Percentiles rank a stretch among this genome's conserved stretches.
These are phyloP conservation scores for Euproctis similis DNA, from an alignment of 2,888 invertebrate species.

Conservation along the genomic window DNA sequence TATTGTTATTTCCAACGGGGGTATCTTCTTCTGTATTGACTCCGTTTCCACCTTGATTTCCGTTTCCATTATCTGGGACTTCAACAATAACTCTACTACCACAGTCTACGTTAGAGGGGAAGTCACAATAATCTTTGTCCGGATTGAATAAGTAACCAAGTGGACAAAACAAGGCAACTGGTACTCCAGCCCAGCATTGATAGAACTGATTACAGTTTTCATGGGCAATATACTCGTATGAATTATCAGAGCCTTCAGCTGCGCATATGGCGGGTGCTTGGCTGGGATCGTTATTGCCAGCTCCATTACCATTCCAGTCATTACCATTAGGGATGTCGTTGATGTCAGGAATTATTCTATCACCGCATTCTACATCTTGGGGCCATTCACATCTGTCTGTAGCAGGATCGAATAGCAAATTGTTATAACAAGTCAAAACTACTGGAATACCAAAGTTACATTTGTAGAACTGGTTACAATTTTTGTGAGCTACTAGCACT, in stretches of 20 bases:
- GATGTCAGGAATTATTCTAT: conserved; percentile 16
- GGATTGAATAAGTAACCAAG: conserved; percentile 25
- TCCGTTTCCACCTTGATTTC: not conserved
- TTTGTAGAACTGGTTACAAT: conserved; percentile 35
- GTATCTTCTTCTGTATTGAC: conserved; percentile 9
- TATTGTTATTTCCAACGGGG: conserved; percentile 11
- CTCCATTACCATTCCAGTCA: conserved; percentile 6
- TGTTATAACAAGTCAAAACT: conserved; percentile 15
- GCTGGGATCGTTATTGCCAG: conserved; percentile 13
- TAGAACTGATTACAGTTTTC: conserved; percentile 30
- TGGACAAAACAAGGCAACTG: conserved; percentile 2
- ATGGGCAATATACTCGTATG: conserved; percentile 20
- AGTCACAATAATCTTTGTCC: conserved; percentile 29
- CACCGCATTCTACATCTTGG: conserved; percentile 25
- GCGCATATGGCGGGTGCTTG: conserved; percentile 29
- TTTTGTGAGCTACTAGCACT: conserved; percentile 30
- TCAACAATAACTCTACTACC: conserved; percentile 18
- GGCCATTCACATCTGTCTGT: conserved; percentile 29
- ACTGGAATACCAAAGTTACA: conserved; percentile 26
- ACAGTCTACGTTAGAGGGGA: conserved; percentile 32
- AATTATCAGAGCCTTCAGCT: conserved; percentile 26
- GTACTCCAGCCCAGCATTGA: conserved; percentile 15
- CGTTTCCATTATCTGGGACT: conserved; percentile 5
- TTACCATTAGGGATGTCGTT: conserved; percentile 3
- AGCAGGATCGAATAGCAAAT: conserved; percentile 24